Evolutionary conservation across 2,797 vertebrate genomes (phyloP).

Genomic region (Simalia tracyae): DNA sequence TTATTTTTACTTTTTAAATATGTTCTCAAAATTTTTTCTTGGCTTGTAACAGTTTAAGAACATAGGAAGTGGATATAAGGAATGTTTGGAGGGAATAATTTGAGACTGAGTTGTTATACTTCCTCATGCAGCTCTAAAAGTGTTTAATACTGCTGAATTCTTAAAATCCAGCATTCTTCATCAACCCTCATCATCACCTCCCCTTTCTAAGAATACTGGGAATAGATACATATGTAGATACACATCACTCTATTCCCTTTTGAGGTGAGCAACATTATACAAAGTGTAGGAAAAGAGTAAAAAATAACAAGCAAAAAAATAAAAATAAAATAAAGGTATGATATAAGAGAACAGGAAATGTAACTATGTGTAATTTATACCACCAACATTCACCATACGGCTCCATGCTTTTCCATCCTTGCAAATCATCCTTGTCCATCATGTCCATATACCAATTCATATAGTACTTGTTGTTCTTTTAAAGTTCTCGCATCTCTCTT

Average conservation of each 20-base stretch:
- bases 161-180: neutral
- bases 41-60: neutral
- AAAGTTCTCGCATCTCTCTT: no score
- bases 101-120: neutral
- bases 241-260: neutral
- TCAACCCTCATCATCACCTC: neutral
- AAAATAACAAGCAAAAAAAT: neutral
- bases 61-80: neutral
- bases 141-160: neutral
- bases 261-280: neutral
- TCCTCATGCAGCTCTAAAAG: neutral
- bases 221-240: neutral
- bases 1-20: slow-evolving; percentile 8
- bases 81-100: neutral
- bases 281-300: neutral
- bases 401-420: no score
- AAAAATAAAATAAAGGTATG: neutral
- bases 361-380: no score
- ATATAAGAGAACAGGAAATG: no score
- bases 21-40: neutral
- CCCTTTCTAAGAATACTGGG: neutral
- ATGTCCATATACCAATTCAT: no score
- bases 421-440: no score
- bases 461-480: no score
- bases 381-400: no score